These are phyloP conservation scores for Apodemia mormo DNA, from an alignment of 2,888 invertebrate species.

Conservation along the genomic window DNA sequence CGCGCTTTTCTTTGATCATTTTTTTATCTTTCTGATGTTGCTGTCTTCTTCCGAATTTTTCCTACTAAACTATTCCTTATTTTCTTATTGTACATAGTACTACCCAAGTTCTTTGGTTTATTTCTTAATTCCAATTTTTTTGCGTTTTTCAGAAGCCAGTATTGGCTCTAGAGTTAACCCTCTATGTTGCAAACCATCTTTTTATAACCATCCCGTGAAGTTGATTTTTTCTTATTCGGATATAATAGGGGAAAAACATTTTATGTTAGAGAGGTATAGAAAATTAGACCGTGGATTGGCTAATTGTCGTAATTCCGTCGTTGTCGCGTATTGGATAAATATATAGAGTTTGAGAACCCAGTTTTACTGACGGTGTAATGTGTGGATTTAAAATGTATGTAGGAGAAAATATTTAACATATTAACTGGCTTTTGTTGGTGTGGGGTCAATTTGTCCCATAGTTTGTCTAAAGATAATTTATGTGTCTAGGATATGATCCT, in stretches of 20 bases:
- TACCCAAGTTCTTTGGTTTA: neutral
- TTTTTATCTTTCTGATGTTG: too few relatives aligned
- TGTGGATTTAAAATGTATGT: neutral
- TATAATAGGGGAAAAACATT: neutral
- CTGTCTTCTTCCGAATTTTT: too few relatives aligned
- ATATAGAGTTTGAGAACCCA: neutral
- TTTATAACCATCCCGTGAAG: neutral
- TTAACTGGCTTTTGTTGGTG: neutral
- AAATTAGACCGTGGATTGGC: neutral
- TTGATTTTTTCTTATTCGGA: neutral
- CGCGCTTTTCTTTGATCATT: too few relatives aligned
- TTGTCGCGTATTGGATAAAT: neutral
- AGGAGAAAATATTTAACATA: neutral
- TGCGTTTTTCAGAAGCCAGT: neutral
- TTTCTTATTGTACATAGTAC: too few relatives aligned
- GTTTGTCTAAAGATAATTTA: too few relatives aligned
- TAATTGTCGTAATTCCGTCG: constrained; percentile 13
- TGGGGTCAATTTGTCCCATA: too few relatives aligned
- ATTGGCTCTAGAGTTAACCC: neutral
- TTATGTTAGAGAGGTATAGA: neutral
- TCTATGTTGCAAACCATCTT: too few relatives aligned
- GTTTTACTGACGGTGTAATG: neutral
- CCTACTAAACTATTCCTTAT: too few relatives aligned
- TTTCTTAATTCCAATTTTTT: neutral
- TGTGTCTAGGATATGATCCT: too few relatives aligned